Conservation (phyloP, 2,888 invertebrate genomes). For the Zaprionus obscuricornis region DNA sequence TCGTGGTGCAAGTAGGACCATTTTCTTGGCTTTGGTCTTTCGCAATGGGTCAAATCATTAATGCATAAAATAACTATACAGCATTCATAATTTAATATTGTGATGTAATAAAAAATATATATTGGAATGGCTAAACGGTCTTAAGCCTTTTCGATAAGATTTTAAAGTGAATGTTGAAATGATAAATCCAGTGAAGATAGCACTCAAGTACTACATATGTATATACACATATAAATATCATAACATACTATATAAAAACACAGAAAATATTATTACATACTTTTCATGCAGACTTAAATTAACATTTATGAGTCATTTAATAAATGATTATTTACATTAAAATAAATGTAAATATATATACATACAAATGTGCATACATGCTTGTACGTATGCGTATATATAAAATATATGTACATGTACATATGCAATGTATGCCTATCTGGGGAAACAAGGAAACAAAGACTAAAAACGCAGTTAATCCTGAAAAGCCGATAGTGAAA, state of each 20-base stretch:
- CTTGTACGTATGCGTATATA: background rate
- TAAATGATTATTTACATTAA: slow-evolving; percentile 60
- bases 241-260: slow-evolving; percentile 6
- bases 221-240: slow-evolving; percentile 9
- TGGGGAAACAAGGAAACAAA: background rate
- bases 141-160: too few species aligned
- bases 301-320: slow-evolving; percentile 75
- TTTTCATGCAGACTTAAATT: slow-evolving; percentile 48
- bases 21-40: too few species aligned
- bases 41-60: too few species aligned
- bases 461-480: slow-evolving; percentile 67
- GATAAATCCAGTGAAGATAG: too few species aligned
- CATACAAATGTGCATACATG: background rate
- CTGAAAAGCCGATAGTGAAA: slow-evolving; percentile 64
- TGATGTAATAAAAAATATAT: too few species aligned
- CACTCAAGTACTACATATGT: too few species aligned
- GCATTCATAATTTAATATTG: too few species aligned
- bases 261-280: background rate
- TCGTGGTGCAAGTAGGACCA: too few species aligned
- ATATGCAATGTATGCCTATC: slow-evolving; percentile 1
- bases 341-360: background rate
- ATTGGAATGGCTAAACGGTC: too few species aligned
- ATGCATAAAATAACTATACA: too few species aligned
- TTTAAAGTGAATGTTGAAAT: too few species aligned
- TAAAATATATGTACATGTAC: background rate